Evolutionary conservation across 2,797 vertebrate genomes (phyloP), one percentile per base, ranked within the genome.

Genomic region (Euphonia xanthogaster): DNA sequence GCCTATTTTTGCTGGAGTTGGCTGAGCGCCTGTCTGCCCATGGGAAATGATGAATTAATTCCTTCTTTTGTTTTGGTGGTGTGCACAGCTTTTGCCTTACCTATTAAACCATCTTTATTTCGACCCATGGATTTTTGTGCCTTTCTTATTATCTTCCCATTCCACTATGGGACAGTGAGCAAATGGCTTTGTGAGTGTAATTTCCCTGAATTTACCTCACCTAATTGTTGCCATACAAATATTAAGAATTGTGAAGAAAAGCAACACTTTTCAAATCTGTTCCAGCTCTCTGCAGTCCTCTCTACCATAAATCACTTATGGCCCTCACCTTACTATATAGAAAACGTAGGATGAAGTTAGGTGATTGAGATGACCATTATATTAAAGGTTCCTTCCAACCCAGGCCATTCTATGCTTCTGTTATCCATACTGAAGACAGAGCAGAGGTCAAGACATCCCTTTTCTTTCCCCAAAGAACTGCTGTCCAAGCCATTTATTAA

Each of bases 161-260:
- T n/a, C 4, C 12, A 22, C 12, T 58, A 4, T 0, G 3, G 19
- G 21, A 16, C 3, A 58, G 13, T 20, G 18, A 79, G 23, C 2
- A 7, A 75, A 37, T 42, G 35, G 3, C 17, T 61, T 6, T 45
- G 9, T 25, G 28, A 51, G 17, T 5, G 15, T 72, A 9, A 55
- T 7, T 40, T 16, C 4, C 10, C 9, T 72, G 62, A 62, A 51
- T 65, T 67, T 60, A 65, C 5, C 10, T 75, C 20, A 40, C 19
- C 28, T 67, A 50, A 39, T 37, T 53, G 4, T 27, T 84, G 3
- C 3, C 7, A 20, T 51, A 18, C 53, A 61, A 83, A 68, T 35
- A 60, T 47, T 33, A 84, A 76, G 16, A 68, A 60, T 10, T 76
- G 2, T 15, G 30, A 76, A 67, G 21, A 47, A 92, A 88, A 86